Evolutionary conservation across 2,888 invertebrate species (phyloP).

Genomic region (Caenorhabditis japonica): DNA sequence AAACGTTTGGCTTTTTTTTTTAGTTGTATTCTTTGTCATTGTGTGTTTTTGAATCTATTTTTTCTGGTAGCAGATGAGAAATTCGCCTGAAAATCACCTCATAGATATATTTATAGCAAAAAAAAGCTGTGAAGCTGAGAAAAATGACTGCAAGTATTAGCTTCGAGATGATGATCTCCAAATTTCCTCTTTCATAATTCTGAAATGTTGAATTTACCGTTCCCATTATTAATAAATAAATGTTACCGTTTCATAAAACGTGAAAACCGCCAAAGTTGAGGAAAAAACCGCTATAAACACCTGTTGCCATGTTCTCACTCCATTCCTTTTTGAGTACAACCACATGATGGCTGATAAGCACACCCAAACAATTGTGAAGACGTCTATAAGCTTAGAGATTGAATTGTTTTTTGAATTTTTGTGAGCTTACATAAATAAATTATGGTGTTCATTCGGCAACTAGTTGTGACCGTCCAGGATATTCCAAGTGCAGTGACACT

Average conservation of each 20-base stretch:
- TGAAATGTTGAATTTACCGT: neutral
- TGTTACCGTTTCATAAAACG: conserved; percentile 14
- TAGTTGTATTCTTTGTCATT: too few relatives aligned
- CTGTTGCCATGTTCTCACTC: conserved; percentile 16
- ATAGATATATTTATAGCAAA: conserved; percentile 4
- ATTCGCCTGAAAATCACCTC: neutral
- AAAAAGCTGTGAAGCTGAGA: neutral
- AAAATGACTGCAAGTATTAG: neutral
- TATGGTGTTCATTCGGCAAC: conserved; percentile 9
- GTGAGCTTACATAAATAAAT: conserved; percentile 5
- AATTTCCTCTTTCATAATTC: neutral
- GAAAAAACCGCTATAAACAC: conserved; percentile 12
- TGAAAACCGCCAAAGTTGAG: conserved; percentile 3
- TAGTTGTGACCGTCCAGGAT: conserved; percentile 4
- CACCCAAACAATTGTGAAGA: conserved; percentile 17
- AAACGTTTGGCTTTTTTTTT: too few relatives aligned
- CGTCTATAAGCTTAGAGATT: neutral
- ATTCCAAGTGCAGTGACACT: conserved; percentile 12
- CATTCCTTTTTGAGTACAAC: conserved; percentile 28
- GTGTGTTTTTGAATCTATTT: too few relatives aligned
- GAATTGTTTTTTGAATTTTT: neutral
- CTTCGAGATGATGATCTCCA: neutral
- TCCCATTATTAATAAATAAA: neutral
- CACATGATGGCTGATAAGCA: conserved; percentile 18
- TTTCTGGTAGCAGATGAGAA: too few relatives aligned